A percentile compares a stretch with the other conserved stretches of the same genome.
phyloP scores from a whole-genome alignment of 2,888 invertebrate species.

The Pristionchus arcanus region DNA sequence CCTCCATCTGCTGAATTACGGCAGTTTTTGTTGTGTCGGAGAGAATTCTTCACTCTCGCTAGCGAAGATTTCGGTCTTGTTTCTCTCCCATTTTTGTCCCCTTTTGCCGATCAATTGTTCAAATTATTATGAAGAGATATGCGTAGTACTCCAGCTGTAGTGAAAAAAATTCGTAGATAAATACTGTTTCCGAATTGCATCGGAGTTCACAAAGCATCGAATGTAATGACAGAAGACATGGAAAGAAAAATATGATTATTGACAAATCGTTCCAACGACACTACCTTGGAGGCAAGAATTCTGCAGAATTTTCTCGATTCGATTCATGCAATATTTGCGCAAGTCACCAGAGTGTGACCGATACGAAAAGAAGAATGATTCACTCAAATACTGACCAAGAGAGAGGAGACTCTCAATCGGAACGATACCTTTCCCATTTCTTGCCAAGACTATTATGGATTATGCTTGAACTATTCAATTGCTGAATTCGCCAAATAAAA shows the following conservation, averaged over 20 bases:
- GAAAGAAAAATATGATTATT: background rate
- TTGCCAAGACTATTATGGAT: background rate
- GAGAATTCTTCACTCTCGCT: slow-evolving; percentile 46
- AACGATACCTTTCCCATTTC: background rate
- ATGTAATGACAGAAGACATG: background rate
- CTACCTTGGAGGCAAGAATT: too few species aligned
- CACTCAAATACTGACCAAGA: background rate
- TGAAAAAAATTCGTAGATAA: background rate
- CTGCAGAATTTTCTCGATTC: background rate
- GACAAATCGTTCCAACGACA: too few species aligned
- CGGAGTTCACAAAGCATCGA: background rate
- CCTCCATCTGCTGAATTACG: background rate
- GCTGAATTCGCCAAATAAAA: too few species aligned
- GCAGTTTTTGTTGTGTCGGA: slow-evolving; percentile 13
- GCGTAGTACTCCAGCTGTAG: slow-evolving; percentile 2
- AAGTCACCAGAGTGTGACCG: slow-evolving; percentile 24
- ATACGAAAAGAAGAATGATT: background rate
- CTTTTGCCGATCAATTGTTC: slow-evolving; percentile 4
- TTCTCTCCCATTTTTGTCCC: slow-evolving; percentile 12
- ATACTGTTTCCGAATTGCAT: background rate
- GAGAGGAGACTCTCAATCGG: background rate
- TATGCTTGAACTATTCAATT: too few species aligned
- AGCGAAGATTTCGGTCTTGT: slow-evolving; percentile 43
- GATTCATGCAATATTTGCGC: background rate
- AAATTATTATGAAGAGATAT: background rate